Conservation (phyloP, 2,888 invertebrate species). For the Cetonia aurata region DNA sequence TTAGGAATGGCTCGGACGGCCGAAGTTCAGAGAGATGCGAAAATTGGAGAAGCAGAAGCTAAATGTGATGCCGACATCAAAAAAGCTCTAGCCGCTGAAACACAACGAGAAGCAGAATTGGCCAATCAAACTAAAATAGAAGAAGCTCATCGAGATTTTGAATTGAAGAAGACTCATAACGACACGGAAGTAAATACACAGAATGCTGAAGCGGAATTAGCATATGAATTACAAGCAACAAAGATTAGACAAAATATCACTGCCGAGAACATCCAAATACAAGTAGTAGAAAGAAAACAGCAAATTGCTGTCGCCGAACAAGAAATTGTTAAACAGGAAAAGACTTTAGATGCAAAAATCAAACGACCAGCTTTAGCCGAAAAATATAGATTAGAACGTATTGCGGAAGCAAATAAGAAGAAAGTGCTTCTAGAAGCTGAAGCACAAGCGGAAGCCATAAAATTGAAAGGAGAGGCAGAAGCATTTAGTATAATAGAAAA, state of each 20-base stretch:
- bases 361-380: conserved; percentile 94
- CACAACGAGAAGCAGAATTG: conserved; percentile 89
- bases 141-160: conserved; percentile 93
- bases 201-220: conserved; percentile 91
- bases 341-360: conserved; percentile 89
- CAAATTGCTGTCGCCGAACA: conserved; percentile 93
- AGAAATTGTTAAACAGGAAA: conserved; percentile 88
- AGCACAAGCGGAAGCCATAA: conserved; percentile 88
- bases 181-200: conserved; percentile 93
- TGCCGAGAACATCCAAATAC: conserved; percentile 94
- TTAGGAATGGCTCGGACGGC: conserved; percentile 92
- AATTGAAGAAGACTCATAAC: conserved; percentile 93
- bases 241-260: conserved; percentile 88
- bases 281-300: conserved; percentile 67
- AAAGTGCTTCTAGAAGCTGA: conserved; percentile 90
- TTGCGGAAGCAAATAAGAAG: conserved; percentile 89
- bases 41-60: conserved; percentile 95
- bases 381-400: conserved; percentile 85
- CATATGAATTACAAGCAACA: conserved; percentile 88
- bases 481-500: conserved; percentile 91
- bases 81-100: conserved; percentile 93
- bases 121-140: conserved; percentile 94
- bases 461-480: conserved; percentile 84
- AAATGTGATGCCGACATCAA: conserved; percentile 87
- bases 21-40: conserved; percentile 91